Base-by-base conservation (phyloP, 2,888 invertebrate genomes). In the Leucophora obtusa region DNA sequence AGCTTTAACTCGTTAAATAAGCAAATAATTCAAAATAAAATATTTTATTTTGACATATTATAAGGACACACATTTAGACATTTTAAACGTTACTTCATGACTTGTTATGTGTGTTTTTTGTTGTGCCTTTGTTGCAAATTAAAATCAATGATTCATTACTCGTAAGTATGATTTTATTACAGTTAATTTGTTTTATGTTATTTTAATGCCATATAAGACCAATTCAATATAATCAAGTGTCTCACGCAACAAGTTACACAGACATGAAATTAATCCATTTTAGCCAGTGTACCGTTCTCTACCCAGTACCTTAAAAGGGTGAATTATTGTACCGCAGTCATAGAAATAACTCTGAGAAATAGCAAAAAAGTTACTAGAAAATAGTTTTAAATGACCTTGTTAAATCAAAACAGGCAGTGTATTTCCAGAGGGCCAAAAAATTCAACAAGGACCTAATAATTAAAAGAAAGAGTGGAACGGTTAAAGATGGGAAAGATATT, bases 161-260 rank as follows among this genome's bases (percentile, higher is more conserved):
- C n/a, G n/a, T n/a, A 76, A 68, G 72, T 73, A 70, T 77, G 72
- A 73, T 72, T 77, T 81, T 77, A 81, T 76, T 73, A 81, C 80
- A 77, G 81, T 81, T 81, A 62, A 75, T 80, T 81, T 77, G 69
- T 73, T 73, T 73, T 60, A 65, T 76, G 65, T 65, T 73, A 56
- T 71, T 80, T 81, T 77, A 77, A 77, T 70, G 81, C 81, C 81
- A 77, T 81, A 81, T 81, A 81, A 73, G 81, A 69, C 56, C 69
- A 81, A 77, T 81, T 73, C 65, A 73, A 73, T 56, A 81, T 53
- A 24, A 70, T 18, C 70, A 35, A 60, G 51, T 70, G 24, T 47
- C 43, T 47, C 43, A 47, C 43, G 43, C 43, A 47, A 47, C 43
- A 47, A n/a, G 43, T 38, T 38, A 28, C 14, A 54, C 7, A 24